A percentile compares a stretch with the other conserved stretches of the same genome.
Conservation (phyloP, 2,888 invertebrate species). For the Cantharis rustica region DNA sequence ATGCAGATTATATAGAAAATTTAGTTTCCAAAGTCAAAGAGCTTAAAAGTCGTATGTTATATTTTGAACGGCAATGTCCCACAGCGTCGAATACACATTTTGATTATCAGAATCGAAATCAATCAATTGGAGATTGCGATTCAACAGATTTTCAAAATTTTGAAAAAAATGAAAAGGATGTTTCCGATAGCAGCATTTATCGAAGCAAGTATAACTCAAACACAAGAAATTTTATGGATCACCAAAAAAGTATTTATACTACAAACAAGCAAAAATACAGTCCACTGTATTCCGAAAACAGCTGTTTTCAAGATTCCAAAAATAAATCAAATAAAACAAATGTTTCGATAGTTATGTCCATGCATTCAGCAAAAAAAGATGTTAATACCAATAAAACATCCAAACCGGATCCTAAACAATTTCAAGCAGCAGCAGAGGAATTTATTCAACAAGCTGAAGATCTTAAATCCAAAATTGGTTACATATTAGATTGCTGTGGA, state of each 20-base stretch:
- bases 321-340: conserved; percentile 5
- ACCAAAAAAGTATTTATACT: conserved; percentile 11
- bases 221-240: background rate
- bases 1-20: conserved; percentile 4
- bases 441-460: conserved; percentile 25
- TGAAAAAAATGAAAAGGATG: background rate
- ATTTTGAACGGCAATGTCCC: background rate
- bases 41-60: conserved; percentile 7
- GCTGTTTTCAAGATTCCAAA: background rate
- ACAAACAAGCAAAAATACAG: background rate
- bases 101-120: background rate
- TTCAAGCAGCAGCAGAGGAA: conserved; percentile 15
- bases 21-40: conserved; percentile 9
- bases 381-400: conserved; percentile 1
- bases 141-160: background rate
- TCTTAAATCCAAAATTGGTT: conserved; percentile 16
- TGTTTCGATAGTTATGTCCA: conserved; percentile 12
- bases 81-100: background rate
- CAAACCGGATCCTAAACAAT: background rate
- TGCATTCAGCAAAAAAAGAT: conserved; percentile 6
- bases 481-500: conserved; percentile 13
- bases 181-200: background rate
- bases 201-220: background rate
- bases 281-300: background rate
- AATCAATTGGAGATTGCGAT: background rate